Percentiles rank a stretch among this genome's conserved stretches.
phyloP scores from a whole-genome alignment of 2,888 invertebrate species.

The Scaptomyza polygonia region DNA sequence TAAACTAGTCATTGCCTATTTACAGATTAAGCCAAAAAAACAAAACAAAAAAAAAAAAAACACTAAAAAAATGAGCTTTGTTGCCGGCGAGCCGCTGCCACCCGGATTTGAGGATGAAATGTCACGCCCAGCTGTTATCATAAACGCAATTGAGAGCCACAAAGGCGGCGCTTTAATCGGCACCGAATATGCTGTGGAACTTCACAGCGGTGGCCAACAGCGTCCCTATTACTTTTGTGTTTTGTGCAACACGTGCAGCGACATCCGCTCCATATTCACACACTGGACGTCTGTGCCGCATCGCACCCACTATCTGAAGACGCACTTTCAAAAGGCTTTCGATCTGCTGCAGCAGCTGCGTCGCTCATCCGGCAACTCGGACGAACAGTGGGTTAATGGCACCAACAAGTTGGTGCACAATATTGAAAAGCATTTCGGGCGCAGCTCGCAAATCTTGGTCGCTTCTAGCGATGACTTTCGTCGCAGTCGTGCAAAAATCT shows the following conservation, averaged over 20 bases:
- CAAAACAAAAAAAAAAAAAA: too few species aligned
- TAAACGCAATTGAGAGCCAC: conserved; percentile 85
- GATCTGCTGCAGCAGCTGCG: conserved; percentile 81
- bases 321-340: conserved; percentile 86
- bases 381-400: conserved; percentile 15
- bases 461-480: conserved; percentile 90
- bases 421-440: conserved; percentile 90
- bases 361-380: conserved; percentile 23
- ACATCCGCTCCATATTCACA: conserved; percentile 90
- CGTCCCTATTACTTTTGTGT: conserved; percentile 91
- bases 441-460: conserved; percentile 87
- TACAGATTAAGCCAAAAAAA: conserved; percentile 29
- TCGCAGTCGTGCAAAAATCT: conserved; percentile 86
- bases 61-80: conserved; percentile 80
- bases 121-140: conserved; percentile 84
- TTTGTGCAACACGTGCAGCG: conserved; percentile 91
- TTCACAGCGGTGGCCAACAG: conserved; percentile 87
- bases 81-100: conserved; percentile 89
- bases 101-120: conserved; percentile 89
- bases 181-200: conserved; percentile 91
- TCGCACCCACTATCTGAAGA: conserved; percentile 88
- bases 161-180: conserved; percentile 87
- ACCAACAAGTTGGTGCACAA: conserved; percentile 85
- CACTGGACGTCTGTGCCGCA: conserved; percentile 92
- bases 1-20: conserved; percentile 14